phyloP scores from a whole-genome alignment of 1,140 invertebrate species.

The Globodera rostochiensis region DNA sequence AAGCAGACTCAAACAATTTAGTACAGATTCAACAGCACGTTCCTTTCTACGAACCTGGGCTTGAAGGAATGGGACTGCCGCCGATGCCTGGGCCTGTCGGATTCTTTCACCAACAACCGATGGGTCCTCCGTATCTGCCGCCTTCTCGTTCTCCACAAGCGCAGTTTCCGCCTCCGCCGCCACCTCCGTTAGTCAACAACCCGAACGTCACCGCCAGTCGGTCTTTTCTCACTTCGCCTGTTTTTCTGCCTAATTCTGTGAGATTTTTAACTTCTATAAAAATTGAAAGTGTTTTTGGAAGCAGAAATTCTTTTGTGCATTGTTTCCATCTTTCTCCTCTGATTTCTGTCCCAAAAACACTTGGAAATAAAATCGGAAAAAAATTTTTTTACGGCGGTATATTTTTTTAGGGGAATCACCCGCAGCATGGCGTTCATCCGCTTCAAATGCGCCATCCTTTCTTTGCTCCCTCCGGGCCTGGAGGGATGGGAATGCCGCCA shows the following conservation, averaged over 20 bases:
- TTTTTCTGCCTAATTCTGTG: constrained; percentile 21
- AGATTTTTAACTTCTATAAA: not conserved
- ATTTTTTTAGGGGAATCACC: not conserved
- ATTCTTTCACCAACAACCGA: not conserved
- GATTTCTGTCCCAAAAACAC: too few relatives aligned
- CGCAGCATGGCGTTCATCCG: constrained; percentile 8
- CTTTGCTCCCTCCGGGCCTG: not conserved
- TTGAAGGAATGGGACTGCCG: not conserved
- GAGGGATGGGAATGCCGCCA: constrained; percentile 9
- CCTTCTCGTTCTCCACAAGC: not conserved
- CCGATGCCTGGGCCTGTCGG: not conserved
- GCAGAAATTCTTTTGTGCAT: not conserved
- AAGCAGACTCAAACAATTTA: not conserved
- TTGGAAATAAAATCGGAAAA: too few relatives aligned
- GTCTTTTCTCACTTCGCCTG: constrained; percentile 22
- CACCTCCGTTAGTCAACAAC: constrained; percentile 1
- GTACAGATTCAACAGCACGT: not conserved
- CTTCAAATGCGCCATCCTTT: constrained; percentile 16
- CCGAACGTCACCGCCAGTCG: not conserved
- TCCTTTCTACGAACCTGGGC: not conserved
- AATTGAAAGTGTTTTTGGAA: too few relatives aligned
- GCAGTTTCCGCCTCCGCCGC: constrained; percentile 4
- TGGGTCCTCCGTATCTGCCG: not conserved
- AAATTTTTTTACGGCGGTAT: not conserved
- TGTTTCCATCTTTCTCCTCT: not conserved